Percentiles rank a stretch among this genome's conserved stretches.
These are phyloP conservation scores for Perca fluviatilis DNA, from an alignment of 2,113 vertebrate species.

Conservation along the genomic window DNA sequence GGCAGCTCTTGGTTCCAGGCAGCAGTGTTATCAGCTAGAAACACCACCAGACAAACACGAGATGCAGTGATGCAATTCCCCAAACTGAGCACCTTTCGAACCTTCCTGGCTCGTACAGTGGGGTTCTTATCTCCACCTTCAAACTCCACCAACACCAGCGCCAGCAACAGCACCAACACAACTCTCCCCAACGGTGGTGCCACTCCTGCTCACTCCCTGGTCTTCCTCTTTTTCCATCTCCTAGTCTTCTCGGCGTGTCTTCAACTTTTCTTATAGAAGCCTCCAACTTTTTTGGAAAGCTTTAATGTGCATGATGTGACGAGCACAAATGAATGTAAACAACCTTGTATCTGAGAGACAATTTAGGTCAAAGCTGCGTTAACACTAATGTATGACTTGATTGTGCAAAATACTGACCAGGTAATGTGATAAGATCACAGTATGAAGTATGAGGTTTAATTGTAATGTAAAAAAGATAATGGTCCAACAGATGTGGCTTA, in stretches of 20 bases:
- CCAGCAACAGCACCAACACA: background rate
- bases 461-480: no score
- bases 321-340: conserved; percentile 32
- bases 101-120: background rate
- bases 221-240: conserved; percentile 5
- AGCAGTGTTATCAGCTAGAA: conserved; percentile 33
- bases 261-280: conserved; percentile 9
- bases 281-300: background rate
- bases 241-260: conserved; percentile 1
- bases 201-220: background rate
- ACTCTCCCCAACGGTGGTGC: background rate
- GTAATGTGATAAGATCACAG: no score
- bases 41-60: rapidly evolving
- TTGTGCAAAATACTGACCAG: no score
- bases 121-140: conserved; percentile 54
- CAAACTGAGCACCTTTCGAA: rapidly evolving
- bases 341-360: background rate
- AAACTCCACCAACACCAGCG: background rate
- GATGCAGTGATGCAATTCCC: background rate
- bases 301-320: conserved; percentile 30
- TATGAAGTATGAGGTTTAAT: no score
- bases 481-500: no score
- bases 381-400: background rate
- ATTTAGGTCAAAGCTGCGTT: background rate
- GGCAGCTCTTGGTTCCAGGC: conserved; percentile 63